Evolutionary conservation across 2,888 invertebrate genomes (phyloP).

Genomic region (Plebejus melissa): DNA sequence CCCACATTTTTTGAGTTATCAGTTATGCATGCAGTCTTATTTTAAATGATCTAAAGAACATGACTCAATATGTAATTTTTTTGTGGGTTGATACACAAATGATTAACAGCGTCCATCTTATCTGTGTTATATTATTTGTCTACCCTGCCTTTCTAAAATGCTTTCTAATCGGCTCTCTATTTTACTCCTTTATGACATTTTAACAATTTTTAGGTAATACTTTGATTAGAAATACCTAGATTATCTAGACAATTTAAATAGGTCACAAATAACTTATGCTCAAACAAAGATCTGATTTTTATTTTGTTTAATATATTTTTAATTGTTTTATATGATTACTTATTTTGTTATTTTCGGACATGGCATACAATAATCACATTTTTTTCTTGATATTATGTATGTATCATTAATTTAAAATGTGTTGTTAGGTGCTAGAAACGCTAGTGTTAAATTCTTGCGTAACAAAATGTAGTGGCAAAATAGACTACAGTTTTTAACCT

Average conservation of each 20-base stretch:
- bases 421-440: not conserved
- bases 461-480: not conserved
- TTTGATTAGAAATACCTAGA: not conserved
- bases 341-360: not conserved
- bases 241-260: not conserved
- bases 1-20: too few relatives aligned
- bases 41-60: too few relatives aligned
- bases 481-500: not conserved
- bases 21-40: too few relatives aligned
- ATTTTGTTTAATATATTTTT: not conserved
- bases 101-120: too few relatives aligned
- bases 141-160: not conserved
- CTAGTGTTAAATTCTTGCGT: not conserved
- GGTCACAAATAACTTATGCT: not conserved
- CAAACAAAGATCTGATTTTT: conserved; percentile 11
- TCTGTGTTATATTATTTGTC: not conserved
- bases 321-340: not conserved
- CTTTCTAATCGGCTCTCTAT: not conserved
- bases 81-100: too few relatives aligned
- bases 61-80: too few relatives aligned
- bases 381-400: not conserved
- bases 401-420: not conserved
- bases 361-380: not conserved
- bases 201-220: not conserved
- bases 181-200: not conserved